Conservation (phyloP, 2,888 invertebrate genomes). For the Lasioglossum villosulum region DNA sequence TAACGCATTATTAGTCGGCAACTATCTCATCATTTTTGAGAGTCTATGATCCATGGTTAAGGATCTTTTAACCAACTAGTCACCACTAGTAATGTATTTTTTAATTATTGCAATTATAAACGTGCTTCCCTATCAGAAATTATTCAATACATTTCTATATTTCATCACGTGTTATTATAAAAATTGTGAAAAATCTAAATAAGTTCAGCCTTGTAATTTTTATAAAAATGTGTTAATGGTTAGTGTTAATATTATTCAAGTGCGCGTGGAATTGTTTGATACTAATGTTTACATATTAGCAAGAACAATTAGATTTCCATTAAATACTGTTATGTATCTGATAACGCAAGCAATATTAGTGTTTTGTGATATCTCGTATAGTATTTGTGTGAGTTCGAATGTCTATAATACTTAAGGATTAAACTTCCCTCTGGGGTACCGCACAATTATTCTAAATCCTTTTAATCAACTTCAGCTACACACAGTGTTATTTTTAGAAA, state of each 20-base stretch:
- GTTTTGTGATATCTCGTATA: background rate
- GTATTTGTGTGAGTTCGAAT: background rate
- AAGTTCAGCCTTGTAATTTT: too few relatives aligned
- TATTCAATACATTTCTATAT: too few relatives aligned
- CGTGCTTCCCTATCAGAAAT: too few relatives aligned
- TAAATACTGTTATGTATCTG: background rate
- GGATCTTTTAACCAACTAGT: background rate
- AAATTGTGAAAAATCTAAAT: too few relatives aligned
- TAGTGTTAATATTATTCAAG: background rate
- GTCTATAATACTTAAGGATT: background rate
- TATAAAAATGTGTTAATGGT: too few relatives aligned
- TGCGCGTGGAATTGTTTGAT: background rate
- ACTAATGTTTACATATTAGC: background rate
- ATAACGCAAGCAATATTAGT: background rate
- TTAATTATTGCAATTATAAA: too few relatives aligned
- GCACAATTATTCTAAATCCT: background rate
- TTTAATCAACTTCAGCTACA: background rate
- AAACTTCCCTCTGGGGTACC: background rate
- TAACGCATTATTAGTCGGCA: too few relatives aligned
- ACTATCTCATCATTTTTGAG: too few relatives aligned
- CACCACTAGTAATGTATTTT: too few relatives aligned
- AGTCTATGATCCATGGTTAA: too few relatives aligned
- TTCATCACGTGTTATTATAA: too few relatives aligned
- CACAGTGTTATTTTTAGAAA: constrained; percentile 41
- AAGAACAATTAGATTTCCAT: background rate